Conservation (phyloP, 2,113 vertebrate species). For the Leptosomus discolor region DNA sequence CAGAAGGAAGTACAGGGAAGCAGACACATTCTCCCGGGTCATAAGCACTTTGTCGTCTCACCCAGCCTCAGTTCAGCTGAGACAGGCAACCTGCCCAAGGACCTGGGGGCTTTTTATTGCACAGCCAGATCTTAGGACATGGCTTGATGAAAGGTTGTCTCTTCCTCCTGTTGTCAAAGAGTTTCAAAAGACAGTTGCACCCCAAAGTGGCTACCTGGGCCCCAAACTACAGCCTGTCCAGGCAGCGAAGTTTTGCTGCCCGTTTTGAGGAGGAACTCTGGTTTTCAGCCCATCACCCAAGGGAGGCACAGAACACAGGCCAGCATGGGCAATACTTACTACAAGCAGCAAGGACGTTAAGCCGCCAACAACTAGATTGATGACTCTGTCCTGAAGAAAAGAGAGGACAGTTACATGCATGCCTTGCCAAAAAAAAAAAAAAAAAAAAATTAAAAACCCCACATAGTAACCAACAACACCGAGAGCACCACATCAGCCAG, state of each 20-base stretch:
- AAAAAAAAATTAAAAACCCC: not conserved
- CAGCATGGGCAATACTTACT: constrained; percentile 79
- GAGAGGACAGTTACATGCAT: not conserved
- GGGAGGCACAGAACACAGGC: accelerated
- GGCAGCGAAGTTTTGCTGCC: not conserved
- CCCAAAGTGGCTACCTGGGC: not conserved
- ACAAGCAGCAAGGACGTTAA: constrained; percentile 86
- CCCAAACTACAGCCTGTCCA: not conserved
- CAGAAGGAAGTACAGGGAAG: not conserved
- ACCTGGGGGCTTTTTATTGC: not conserved
- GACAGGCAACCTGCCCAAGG: not conserved
- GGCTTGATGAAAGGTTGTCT: not conserved
- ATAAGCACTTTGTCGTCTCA: not conserved
- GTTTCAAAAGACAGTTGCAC: not conserved
- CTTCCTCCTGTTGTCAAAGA: not conserved
- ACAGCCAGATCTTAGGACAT: not conserved
- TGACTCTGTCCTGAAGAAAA: constrained; percentile 87
- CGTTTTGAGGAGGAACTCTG: not conserved
- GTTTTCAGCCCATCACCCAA: not conserved
- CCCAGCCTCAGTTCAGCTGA: not conserved
- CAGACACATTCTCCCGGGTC: not conserved
- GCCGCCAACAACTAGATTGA: constrained; percentile 89
- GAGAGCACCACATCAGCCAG: not conserved
- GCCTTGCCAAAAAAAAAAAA: not conserved
- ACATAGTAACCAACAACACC: not conserved